Evolutionary conservation across 2,888 invertebrate species (phyloP).

Genomic region (Colostygia pectinataria): DNA sequence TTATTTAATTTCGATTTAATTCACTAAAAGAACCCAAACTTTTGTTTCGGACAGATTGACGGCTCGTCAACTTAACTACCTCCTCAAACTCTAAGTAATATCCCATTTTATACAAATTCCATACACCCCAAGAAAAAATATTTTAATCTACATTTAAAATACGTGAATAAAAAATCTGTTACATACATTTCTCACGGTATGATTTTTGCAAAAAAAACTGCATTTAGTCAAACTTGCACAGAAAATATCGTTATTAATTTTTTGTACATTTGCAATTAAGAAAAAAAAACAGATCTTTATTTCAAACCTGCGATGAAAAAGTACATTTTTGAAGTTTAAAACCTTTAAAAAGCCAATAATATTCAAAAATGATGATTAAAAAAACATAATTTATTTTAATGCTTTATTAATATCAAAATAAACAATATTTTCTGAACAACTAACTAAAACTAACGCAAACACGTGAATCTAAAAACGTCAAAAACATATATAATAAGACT

Average conservation of each 20-base stretch:
- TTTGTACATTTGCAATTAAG: neutral
- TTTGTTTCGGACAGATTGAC: constrained; percentile 59
- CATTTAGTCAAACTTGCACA: constrained; percentile 32
- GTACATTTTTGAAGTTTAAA: no score
- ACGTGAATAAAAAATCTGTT: constrained; percentile 51
- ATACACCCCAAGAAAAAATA: constrained; percentile 74
- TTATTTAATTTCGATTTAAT: constrained; percentile 30
- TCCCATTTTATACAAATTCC: constrained; percentile 79
- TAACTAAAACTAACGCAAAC: neutral
- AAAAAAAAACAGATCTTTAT: no score
- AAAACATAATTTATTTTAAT: no score
- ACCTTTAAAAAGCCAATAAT: no score
- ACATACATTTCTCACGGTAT: constrained; percentile 49
- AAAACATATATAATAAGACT: neutral
- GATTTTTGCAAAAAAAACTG: constrained; percentile 40
- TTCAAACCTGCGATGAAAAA: no score
- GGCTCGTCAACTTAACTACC: constrained; percentile 58
- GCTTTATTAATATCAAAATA: no score
- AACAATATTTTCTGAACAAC: constrained; percentile 19
- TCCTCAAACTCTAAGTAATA: constrained; percentile 59
- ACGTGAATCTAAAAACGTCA: constrained; percentile 11
- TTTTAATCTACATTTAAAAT: constrained; percentile 56
- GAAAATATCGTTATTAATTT: constrained; percentile 24
- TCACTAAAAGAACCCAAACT: constrained; percentile 73
- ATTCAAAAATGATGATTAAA: no score